These are phyloP conservation scores for Nasua narica DNA, from an alignment of 2,797 vertebrate genomes.

Conservation along the genomic window DNA sequence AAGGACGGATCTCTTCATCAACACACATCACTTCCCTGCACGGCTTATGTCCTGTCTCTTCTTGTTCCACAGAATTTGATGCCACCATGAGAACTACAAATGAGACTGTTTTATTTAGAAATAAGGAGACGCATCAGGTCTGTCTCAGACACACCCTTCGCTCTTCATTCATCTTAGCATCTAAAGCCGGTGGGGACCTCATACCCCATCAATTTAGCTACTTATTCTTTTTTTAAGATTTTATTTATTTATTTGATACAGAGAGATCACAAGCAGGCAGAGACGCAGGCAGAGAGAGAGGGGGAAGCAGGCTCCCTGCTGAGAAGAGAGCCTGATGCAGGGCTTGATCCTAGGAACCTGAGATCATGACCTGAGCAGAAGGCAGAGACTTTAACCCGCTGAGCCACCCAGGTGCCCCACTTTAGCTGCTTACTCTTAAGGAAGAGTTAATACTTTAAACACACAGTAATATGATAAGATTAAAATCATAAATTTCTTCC, in stretches of 20 bases:
- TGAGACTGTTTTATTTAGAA: background rate
- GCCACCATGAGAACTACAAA: background rate
- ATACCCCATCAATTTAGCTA: background rate
- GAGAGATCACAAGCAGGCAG: no score
- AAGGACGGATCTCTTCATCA: background rate
- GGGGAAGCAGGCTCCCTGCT: no score
- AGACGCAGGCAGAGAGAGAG: no score
- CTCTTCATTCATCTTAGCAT: background rate
- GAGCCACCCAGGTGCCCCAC: no score
- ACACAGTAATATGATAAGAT: background rate
- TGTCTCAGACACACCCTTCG: background rate
- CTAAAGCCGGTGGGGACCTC: background rate
- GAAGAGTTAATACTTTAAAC: conserved; percentile 19
- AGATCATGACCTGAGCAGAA: no score
- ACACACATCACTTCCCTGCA: background rate
- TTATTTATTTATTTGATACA: no score
- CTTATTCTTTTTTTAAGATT: background rate
- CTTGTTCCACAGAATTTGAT: background rate
- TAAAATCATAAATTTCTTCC: conserved; percentile 36
- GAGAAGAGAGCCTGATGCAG: no score
- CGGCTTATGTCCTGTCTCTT: background rate
- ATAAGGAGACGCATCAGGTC: background rate
- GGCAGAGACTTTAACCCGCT: no score
- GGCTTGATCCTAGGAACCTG: no score
- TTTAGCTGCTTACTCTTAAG: background rate